These are phyloP conservation scores for Melolontha melolontha DNA, from an alignment of 2,888 invertebrate genomes.

Conservation along the genomic window DNA sequence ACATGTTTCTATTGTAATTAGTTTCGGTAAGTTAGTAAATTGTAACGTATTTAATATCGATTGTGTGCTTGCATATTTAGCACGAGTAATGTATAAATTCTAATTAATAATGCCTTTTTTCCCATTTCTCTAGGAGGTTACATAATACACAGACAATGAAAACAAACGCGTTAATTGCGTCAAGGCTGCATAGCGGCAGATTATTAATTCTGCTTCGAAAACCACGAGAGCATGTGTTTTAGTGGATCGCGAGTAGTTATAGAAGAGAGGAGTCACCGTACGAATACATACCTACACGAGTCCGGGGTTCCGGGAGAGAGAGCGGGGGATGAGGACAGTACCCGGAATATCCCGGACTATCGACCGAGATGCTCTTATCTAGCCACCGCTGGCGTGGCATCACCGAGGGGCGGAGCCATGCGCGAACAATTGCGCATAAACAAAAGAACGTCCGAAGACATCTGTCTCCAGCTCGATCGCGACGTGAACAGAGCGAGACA, in stretches of 20 bases:
- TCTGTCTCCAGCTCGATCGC: conserved; percentile 49
- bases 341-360: conserved; percentile 60
- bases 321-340: conserved; percentile 31
- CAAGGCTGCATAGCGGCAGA: conserved; percentile 19
- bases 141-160: conserved; percentile 1
- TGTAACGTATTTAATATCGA: no score
- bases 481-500: conserved; percentile 6
- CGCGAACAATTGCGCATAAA: conserved; percentile 59
- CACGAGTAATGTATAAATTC: not conserved
- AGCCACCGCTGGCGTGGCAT: conserved; percentile 61
- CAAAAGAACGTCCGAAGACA: conserved; percentile 56
- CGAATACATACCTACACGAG: conserved; percentile 5
- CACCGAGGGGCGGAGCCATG: conserved; percentile 52
- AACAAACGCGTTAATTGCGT: conserved; percentile 30
- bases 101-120: conserved; percentile 15
- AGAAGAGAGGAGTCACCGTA: not conserved
- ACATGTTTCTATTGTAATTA: no score
- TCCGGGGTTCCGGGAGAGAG: conserved; percentile 27
- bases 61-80: no score
- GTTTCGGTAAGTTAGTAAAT: no score
- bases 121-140: no score
- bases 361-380: conserved; percentile 63
- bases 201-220: conserved; percentile 40
- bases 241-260: conserved; percentile 27
- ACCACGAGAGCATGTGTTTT: conserved; percentile 33